Percentiles rank a stretch among this genome's conserved stretches.
Conservation (phyloP, 2,797 vertebrate genomes). For the Enteromius viviparus region DNA sequence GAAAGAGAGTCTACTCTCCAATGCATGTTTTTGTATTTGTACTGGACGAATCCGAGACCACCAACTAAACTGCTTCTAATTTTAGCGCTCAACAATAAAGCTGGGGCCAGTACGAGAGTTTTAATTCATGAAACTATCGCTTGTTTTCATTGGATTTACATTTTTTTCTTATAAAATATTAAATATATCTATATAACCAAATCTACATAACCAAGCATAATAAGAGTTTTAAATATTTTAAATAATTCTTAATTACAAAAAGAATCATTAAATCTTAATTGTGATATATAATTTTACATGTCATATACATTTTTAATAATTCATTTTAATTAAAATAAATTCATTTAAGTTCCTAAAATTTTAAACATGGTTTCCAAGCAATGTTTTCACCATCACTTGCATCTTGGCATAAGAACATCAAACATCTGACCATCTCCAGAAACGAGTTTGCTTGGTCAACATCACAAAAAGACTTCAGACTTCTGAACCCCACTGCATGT, state of each 20-base stretch:
- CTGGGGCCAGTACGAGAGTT: background rate
- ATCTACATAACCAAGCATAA: background rate
- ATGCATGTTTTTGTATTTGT: background rate
- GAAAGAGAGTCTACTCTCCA: background rate
- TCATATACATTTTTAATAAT: background rate
- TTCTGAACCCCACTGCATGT: background rate
- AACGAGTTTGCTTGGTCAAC: background rate
- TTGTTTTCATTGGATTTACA: background rate
- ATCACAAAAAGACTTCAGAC: background rate
- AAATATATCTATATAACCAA: too few species aligned
- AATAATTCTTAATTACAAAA: background rate
- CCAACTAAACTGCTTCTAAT: background rate
- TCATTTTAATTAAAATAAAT: background rate
- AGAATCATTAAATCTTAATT: background rate
- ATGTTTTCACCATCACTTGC: background rate
- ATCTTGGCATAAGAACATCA: background rate
- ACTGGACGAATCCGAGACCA: background rate
- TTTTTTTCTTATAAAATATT: too few species aligned
- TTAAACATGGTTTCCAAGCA: background rate
- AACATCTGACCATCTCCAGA: background rate
- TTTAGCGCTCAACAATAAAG: background rate
- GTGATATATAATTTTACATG: background rate
- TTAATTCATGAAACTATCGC: background rate
- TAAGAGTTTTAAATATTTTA: background rate
- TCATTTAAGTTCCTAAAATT: background rate